Evolutionary conservation across 2,113 vertebrate genomes (phyloP).

Genomic region (Pithys albifrons): DNA sequence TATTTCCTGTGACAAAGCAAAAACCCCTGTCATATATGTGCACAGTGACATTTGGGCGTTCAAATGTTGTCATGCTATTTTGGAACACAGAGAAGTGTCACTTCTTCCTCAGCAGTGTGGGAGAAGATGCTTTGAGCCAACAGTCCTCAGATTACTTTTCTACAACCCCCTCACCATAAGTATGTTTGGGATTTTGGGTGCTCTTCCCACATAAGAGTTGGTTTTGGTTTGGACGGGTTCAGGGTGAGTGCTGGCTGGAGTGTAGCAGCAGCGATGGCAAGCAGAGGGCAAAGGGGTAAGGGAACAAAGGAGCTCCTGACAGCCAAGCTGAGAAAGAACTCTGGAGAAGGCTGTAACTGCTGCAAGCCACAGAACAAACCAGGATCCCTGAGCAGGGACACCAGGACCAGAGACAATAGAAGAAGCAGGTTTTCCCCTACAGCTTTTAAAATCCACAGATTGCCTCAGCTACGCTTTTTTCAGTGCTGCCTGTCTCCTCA

Average conservation of each 20-base stretch:
- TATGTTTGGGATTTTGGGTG: not conserved
- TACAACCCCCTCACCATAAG: conserved; percentile 3
- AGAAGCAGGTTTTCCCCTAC: not conserved
- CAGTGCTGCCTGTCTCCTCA: not conserved
- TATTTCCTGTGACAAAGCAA: not conserved
- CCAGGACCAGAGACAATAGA: not conserved
- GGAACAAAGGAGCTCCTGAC: not conserved
- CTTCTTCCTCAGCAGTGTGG: conserved; percentile 7
- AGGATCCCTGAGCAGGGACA: not conserved
- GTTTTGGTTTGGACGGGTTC: not conserved
- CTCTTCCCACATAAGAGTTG: not conserved
- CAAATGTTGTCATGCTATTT: not conserved
- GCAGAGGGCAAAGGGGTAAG: not conserved
- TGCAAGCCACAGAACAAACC: not conserved
- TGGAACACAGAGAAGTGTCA: not conserved
- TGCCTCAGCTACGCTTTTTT: not conserved
- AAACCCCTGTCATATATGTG: not conserved
- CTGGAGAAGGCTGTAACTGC: not conserved
- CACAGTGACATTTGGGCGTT: not conserved
- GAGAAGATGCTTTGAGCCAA: not conserved
- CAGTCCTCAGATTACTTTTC: conserved; percentile 35
- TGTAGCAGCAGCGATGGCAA: not conserved
- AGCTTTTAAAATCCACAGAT: not conserved
- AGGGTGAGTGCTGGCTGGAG: not conserved
- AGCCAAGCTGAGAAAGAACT: not conserved